Conservation (phyloP, 2,888 invertebrate genomes). For the Ennomos fuscantarius region DNA sequence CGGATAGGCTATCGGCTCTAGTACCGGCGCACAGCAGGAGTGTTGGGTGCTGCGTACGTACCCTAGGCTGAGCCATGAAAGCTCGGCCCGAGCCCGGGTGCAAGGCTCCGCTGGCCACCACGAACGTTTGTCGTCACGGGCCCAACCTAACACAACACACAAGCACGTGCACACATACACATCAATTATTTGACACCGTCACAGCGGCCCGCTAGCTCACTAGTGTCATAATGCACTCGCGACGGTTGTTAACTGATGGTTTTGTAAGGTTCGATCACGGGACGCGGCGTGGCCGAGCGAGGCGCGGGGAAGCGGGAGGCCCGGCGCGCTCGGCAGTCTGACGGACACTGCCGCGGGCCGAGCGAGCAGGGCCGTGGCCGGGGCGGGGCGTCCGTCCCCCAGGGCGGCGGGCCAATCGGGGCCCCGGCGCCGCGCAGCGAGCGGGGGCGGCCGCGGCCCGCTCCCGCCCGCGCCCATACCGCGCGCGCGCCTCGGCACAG, state of each 20-base stretch:
- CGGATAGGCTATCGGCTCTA: constrained; percentile 50
- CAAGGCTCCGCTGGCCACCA: constrained; percentile 85
- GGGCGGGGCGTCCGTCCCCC: constrained; percentile 54
- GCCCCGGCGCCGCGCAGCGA: constrained; percentile 28
- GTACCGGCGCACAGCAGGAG: constrained; percentile 32
- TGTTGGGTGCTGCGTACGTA: constrained; percentile 80
- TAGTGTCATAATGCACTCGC: constrained; percentile 85
- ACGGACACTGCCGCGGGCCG: constrained; percentile 80
- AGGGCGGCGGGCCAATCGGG: constrained; percentile 40
- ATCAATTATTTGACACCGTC: constrained; percentile 78
- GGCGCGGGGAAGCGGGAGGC: constrained; percentile 84
- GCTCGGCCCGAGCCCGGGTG: constrained; percentile 89
- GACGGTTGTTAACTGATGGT: constrained; percentile 65
- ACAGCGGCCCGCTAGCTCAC: constrained; percentile 85
- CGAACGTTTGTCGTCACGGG: constrained; percentile 82
- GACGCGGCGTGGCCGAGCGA: constrained; percentile 82
- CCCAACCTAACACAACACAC: constrained; percentile 81
- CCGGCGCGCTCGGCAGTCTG: constrained; percentile 85
- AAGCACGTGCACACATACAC: constrained; percentile 83
- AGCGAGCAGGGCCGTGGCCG: constrained; percentile 70
- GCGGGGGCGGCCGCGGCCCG: constrained; percentile 30
- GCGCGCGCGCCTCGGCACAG: constrained; percentile 61
- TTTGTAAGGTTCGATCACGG: constrained; percentile 68
- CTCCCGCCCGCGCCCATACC: constrained; percentile 57
- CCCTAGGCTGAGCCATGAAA: constrained; percentile 96